phyloP scores from a whole-genome alignment of 2,113 vertebrate genomes.

The Chelonoidis abingdonii region DNA sequence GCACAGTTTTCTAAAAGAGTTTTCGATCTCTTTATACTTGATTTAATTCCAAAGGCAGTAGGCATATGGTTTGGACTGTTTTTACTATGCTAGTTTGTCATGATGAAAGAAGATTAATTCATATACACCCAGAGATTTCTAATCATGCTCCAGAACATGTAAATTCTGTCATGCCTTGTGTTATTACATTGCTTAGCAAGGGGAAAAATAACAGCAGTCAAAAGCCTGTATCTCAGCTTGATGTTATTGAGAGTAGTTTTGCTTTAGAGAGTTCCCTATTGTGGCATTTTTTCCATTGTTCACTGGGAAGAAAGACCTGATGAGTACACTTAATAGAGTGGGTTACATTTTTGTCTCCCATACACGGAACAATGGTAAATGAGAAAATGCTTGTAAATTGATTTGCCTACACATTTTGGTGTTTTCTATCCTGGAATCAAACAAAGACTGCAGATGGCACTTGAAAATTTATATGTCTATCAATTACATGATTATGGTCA shows the following conservation, averaged over 20 bases:
- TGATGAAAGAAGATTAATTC: conserved; percentile 68
- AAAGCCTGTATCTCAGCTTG: conserved; percentile 74
- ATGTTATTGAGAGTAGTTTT: conserved; percentile 75
- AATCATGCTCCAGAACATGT: conserved; percentile 47
- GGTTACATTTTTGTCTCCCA: conserved; percentile 52
- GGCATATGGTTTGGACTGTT: conserved; percentile 44
- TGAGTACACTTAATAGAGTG: conserved; percentile 61
- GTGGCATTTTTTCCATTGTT: conserved; percentile 74
- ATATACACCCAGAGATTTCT: conserved; percentile 57
- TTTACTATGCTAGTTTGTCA: conserved; percentile 65
- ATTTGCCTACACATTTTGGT: neutral
- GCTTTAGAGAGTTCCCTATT: conserved; percentile 72
- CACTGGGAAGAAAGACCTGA: conserved; percentile 74
- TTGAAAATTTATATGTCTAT: conserved; percentile 5
- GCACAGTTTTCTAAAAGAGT: conserved; percentile 17
- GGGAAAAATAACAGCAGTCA: conserved; percentile 71
- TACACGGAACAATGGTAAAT: conserved; percentile 42
- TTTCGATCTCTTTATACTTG: conserved; percentile 32
- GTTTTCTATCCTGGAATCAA: conserved; percentile 21
- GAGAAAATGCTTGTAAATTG: conserved; percentile 62
- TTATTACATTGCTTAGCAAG: conserved; percentile 73
- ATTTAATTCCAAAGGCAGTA: conserved; percentile 49
- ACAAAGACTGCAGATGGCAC: conserved; percentile 14
- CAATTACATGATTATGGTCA: conserved; percentile 13
- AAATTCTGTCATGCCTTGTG: conserved; percentile 49